Evolutionary conservation across 2,888 invertebrate species (phyloP), one percentile per base, ranked within the genome.

Genomic region (Crossocerus cetratus): DNA sequence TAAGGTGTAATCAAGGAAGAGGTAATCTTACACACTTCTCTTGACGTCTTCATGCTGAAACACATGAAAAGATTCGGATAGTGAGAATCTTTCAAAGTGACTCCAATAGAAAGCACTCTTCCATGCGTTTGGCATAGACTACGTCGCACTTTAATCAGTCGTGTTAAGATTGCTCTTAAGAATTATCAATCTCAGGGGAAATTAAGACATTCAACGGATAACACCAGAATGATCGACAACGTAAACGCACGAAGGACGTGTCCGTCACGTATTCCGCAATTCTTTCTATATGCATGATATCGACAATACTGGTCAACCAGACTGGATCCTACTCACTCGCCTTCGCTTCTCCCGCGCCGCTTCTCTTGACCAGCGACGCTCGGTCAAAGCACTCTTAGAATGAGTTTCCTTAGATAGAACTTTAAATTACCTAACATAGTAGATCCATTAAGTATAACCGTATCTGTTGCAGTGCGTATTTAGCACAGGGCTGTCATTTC

Each of bases 401-500:
- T 64, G 70, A 74, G 60, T 65, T 77, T 72, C 60, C 69, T 77
- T 65, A 80, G 65, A 58, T 72, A 75, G 63, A 67, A 70, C 69
- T 74, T 60, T 49, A 68, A 53, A 72, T 77, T 77, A 77, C 74
- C 77, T 78, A 77, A 68, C 74, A 72, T 68, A 63, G 77, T 77
- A 78, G 73, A 63, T 72, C 78, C 77, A 82, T 82, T 85, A 88
- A 87, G 86, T 88, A 88, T 85, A 87, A 87, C 82, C 87, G 80
- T 80, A 84, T 86, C 83, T 86, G 88, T 85, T 86, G 87, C 80
- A 87, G 88, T 86, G 87, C 86, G 76, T 86, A 83, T 64, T 87
- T 84, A 77, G 86, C 83, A 59, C 76, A 87, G 86, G 87, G 87
- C 84, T 88, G 92, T 94, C 94, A 95, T 93, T 95, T 95, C 87